Percentiles rank a stretch among this genome's conserved stretches.
Conservation (phyloP, 1,140 invertebrate genomes). For the Drosophila tristis region DNA sequence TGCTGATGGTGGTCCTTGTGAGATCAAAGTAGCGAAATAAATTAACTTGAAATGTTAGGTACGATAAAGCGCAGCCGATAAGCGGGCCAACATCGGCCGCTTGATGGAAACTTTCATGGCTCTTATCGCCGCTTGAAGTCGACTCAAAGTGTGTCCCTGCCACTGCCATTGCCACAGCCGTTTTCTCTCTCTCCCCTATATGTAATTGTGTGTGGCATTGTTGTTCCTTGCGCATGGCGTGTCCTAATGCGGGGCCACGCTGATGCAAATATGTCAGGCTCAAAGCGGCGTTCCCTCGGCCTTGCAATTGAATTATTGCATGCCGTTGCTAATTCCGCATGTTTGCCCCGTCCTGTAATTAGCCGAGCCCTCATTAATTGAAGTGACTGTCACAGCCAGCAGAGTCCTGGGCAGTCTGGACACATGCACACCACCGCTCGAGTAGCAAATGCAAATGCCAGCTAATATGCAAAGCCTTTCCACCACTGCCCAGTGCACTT, state of each 20-base stretch:
- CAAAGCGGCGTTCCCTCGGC: slow-evolving; percentile 16
- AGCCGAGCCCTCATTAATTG: slow-evolving; percentile 67
- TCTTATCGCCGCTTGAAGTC: slow-evolving; percentile 44
- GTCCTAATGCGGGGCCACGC: slow-evolving; percentile 27
- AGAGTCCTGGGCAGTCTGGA: slow-evolving; percentile 1
- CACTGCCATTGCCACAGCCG: neutral
- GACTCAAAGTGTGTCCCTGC: slow-evolving; percentile 23
- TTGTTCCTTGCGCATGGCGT: slow-evolving; percentile 32
- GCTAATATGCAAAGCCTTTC: slow-evolving; percentile 6
- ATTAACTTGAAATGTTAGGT: slow-evolving; percentile 64
- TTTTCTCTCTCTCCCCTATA: slow-evolving; percentile 3
- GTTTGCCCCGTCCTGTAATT: slow-evolving; percentile 60
- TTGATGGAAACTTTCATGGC: slow-evolving; percentile 53
- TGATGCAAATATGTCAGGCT: slow-evolving; percentile 28
- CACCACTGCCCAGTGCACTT: neutral
- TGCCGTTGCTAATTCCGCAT: slow-evolving; percentile 50
- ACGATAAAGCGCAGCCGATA: slow-evolving; percentile 63
- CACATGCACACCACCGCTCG: slow-evolving; percentile 7
- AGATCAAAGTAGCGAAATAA: slow-evolving; percentile 74
- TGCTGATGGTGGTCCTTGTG: slow-evolving; percentile 7
- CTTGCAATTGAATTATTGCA: slow-evolving; percentile 76
- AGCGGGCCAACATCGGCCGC: slow-evolving; percentile 33
- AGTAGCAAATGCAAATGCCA: slow-evolving; percentile 1
- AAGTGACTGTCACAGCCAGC: slow-evolving; percentile 49
- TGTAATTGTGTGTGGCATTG: no score